Percentiles rank a stretch among this genome's conserved stretches.
Evolutionary conservation across 2,113 vertebrate species (phyloP).

Genomic region (Saguinus midas): DNA sequence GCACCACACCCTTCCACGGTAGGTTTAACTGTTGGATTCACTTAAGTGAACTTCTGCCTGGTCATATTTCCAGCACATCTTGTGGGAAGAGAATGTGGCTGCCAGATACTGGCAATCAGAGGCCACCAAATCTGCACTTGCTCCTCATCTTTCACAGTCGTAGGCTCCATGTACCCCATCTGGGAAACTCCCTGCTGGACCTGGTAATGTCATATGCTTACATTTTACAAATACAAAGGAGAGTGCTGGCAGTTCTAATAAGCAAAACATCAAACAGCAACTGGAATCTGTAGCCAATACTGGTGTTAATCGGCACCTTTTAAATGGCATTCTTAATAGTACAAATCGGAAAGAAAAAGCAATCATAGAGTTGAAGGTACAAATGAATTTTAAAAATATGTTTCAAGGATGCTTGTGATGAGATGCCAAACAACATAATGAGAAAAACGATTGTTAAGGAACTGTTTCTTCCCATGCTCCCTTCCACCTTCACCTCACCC

Average conservation of each 20-base stretch:
- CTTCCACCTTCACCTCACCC: neutral
- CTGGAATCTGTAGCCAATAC: neutral
- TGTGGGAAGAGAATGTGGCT: neutral
- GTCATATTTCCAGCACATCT: neutral
- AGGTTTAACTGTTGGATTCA: neutral
- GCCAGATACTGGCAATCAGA: neutral
- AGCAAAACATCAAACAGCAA: slow-evolving; percentile 27
- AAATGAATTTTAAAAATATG: slow-evolving; percentile 10
- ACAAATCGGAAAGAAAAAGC: slow-evolving; percentile 25
- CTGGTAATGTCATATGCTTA: slow-evolving; percentile 2
- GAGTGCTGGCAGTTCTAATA: neutral
- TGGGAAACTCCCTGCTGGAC: neutral
- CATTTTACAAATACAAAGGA: slow-evolving; percentile 51
- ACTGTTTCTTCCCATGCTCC: neutral
- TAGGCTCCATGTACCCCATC: neutral
- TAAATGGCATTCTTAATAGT: neutral
- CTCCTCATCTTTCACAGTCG: neutral
- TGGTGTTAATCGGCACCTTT: neutral
- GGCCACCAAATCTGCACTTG: neutral
- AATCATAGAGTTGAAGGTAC: neutral
- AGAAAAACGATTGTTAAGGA: slow-evolving; percentile 37
- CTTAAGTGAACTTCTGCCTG: neutral
- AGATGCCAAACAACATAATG: neutral
- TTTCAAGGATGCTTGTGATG: neutral
- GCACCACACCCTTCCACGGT: neutral